A percentile compares a stretch with the other conserved stretches of the same genome.
Conservation (phyloP, 1,140 invertebrate species). For the Zaprionus vittiger region DNA sequence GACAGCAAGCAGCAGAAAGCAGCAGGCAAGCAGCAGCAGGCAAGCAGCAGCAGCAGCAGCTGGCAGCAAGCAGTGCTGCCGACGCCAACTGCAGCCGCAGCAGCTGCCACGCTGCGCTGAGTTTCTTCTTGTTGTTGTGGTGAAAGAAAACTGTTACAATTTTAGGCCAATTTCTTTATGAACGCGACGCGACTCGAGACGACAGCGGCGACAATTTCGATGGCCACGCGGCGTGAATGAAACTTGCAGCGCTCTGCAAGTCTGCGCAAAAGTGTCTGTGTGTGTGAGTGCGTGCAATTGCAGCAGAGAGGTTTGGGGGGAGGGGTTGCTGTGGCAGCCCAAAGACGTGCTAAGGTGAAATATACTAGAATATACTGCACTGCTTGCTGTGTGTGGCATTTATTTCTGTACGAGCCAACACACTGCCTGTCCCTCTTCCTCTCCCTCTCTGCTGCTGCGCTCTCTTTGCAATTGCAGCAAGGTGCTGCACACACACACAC, state of each 20-base stretch:
- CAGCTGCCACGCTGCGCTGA: slow-evolving; percentile 27
- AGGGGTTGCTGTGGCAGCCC: slow-evolving; percentile 30
- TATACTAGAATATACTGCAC: slow-evolving; percentile 67
- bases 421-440: slow-evolving; percentile 17
- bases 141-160: slow-evolving; percentile 75
- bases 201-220: slow-evolving; percentile 57
- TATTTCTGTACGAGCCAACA: slow-evolving; percentile 62
- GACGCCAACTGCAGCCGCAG: slow-evolving; percentile 56
- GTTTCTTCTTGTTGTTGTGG: slow-evolving; percentile 39
- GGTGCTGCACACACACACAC: slow-evolving; percentile 40
- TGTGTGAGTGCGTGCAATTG: slow-evolving; percentile 29
- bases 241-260: slow-evolving; percentile 50
- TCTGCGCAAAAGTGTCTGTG: slow-evolving; percentile 19
- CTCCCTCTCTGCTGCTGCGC: neutral
- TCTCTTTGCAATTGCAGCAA: slow-evolving; percentile 61
- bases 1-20: slow-evolving; percentile 35
- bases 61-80: slow-evolving; percentile 29
- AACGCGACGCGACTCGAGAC: slow-evolving; percentile 58
- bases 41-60: slow-evolving; percentile 28
- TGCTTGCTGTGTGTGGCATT: slow-evolving; percentile 54
- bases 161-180: slow-evolving; percentile 75
- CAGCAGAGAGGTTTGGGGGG: slow-evolving; percentile 14
- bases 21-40: slow-evolving; percentile 26
- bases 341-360: slow-evolving; percentile 83
- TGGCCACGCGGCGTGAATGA: slow-evolving; percentile 75